phyloP scores from a whole-genome alignment of 2,888 invertebrate genomes.

The Apeira syringaria region DNA sequence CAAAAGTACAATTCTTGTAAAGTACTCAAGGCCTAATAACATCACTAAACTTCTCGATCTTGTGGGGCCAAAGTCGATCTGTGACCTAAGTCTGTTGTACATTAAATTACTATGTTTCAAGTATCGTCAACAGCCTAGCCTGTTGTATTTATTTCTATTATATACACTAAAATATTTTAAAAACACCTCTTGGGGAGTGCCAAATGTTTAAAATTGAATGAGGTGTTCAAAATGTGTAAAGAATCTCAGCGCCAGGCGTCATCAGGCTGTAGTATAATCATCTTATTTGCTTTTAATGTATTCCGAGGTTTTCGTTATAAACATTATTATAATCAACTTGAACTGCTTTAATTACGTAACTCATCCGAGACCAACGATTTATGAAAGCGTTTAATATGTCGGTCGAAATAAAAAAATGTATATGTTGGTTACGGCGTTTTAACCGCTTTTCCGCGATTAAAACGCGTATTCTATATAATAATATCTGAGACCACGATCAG shows the following conservation, averaged over 20 bases:
- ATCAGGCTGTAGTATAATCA: slow-evolving; percentile 1
- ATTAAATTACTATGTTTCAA: background rate
- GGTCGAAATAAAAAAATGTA: too few relatives aligned
- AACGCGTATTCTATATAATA: too few relatives aligned
- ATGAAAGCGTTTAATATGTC: too few relatives aligned
- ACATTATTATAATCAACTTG: too few relatives aligned
- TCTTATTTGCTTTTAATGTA: too few relatives aligned
- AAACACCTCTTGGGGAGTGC: slow-evolving; percentile 5
- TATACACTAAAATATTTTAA: slow-evolving; percentile 2
- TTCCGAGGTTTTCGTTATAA: too few relatives aligned
- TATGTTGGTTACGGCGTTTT: too few relatives aligned
- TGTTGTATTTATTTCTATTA: slow-evolving; percentile 2
- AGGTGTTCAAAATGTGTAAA: background rate
- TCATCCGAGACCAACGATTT: too few relatives aligned
- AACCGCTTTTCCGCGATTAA: too few relatives aligned
- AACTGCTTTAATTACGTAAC: too few relatives aligned
- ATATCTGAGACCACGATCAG: too few relatives aligned
- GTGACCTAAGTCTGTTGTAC: background rate
- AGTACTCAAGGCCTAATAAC: slow-evolving; percentile 8
- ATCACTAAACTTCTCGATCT: slow-evolving; percentile 2
- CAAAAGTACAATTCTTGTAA: slow-evolving; percentile 8
- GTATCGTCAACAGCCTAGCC: slow-evolving; percentile 9
- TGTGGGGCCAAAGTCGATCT: slow-evolving; percentile 17
- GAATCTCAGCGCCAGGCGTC: slow-evolving; percentile 3
- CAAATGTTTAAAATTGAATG: slow-evolving; percentile 5